These are phyloP conservation scores for Terrapene triunguis DNA, from an alignment of 2,113 vertebrate species.

Conservation along the genomic window DNA sequence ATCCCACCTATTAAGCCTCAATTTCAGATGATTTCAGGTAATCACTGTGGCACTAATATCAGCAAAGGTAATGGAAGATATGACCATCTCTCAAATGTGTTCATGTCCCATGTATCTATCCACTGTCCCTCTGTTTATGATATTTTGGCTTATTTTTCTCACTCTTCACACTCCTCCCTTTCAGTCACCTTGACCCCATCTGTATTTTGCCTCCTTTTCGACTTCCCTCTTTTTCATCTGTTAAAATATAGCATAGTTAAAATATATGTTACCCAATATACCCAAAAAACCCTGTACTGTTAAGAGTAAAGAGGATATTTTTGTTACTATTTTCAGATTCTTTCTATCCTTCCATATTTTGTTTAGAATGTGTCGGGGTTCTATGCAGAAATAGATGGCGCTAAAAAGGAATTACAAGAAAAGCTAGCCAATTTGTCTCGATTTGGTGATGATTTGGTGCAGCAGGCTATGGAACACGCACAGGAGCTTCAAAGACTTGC, in stretches of 20 bases:
- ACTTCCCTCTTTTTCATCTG: not conserved
- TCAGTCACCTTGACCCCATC: not conserved
- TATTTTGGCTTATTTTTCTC: not conserved
- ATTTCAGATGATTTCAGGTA: not conserved
- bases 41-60: not conserved
- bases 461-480: constrained; percentile 85
- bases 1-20: not conserved
- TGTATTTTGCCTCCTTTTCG: not conserved
- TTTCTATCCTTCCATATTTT: constrained; percentile 32
- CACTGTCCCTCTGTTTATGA: not conserved
- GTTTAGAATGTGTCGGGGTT: constrained; percentile 88
- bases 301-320: not conserved
- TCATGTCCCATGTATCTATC: not conserved
- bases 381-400: constrained; percentile 94
- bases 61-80: not conserved
- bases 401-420: constrained; percentile 82
- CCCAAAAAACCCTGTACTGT: not conserved
- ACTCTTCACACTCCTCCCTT: not conserved
- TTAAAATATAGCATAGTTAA: not conserved
- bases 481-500: constrained; percentile 85
- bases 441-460: constrained; percentile 86
- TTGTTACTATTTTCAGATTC: not conserved
- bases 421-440: constrained; percentile 86
- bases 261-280: not conserved
- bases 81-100: not conserved